Percentiles rank a stretch among this genome's conserved stretches.
Conservation (phyloP, 1,140 invertebrate genomes). For the Drosophila azteca region DNA sequence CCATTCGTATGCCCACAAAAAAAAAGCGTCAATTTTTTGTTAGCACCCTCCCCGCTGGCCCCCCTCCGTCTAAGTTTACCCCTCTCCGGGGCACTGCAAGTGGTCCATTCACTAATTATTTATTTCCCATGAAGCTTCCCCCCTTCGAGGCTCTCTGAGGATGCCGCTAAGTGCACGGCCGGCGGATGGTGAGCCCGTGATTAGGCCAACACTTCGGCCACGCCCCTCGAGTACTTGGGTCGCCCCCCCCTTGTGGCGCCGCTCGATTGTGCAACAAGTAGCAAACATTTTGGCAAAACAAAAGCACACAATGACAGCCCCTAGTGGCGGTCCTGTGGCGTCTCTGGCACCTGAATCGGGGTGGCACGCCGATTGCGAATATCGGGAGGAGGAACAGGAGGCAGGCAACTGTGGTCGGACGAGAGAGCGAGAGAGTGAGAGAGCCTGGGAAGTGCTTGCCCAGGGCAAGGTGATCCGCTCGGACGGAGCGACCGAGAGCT, state of each 20-base stretch:
- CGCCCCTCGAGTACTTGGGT: constrained; percentile 6
- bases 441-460: constrained; percentile 65
- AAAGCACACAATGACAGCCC: constrained; percentile 21
- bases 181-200: constrained; percentile 52
- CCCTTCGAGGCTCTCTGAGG: not conserved
- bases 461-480: constrained; percentile 39
- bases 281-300: constrained; percentile 47
- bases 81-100: constrained; percentile 53
- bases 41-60: constrained; percentile 47
- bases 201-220: constrained; percentile 53
- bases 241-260: constrained; percentile 18
- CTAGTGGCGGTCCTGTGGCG: constrained; percentile 50
- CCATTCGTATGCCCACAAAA: constrained; percentile 52
- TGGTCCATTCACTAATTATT: constrained; percentile 74
- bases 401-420: constrained; percentile 45
- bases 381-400: constrained; percentile 26
- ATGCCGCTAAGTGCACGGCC: constrained; percentile 21
- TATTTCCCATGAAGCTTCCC: constrained; percentile 68
- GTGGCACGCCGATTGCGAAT: constrained; percentile 37
- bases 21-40: constrained; percentile 57
- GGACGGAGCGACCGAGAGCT: not conserved
- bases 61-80: not conserved
- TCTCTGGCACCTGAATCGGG: constrained; percentile 64
- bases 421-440: too few species aligned
- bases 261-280: constrained; percentile 67